Percentiles rank a stretch among this genome's conserved stretches.
phyloP scores from a whole-genome alignment of 2,797 vertebrate genomes.

The Protosalanx chinensis region DNA sequence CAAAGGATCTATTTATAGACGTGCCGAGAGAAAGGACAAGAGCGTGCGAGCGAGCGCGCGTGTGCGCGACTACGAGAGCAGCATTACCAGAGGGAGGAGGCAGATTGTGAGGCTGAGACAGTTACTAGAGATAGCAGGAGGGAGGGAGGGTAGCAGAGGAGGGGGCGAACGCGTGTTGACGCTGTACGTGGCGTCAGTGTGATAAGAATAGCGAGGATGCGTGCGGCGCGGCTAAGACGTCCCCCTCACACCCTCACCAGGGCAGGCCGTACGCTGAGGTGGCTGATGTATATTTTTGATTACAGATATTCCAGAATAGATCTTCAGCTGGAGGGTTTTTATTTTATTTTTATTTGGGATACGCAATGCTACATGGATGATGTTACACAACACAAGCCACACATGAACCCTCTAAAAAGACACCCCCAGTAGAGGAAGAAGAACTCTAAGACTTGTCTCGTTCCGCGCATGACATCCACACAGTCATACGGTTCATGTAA shows the following conservation, averaged over 20 bases:
- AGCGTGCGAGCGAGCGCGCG: constrained; percentile 34
- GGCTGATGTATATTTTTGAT: neutral
- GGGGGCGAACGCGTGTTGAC: constrained; percentile 76
- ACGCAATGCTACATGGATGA: neutral
- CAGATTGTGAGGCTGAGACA: constrained; percentile 67
- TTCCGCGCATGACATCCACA: no score
- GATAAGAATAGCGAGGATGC: constrained; percentile 82
- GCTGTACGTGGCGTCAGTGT: constrained; percentile 78
- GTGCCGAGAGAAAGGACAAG: constrained; percentile 64
- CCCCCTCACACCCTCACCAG: constrained; percentile 70
- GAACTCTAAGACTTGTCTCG: no score
- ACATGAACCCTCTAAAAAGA: no score
- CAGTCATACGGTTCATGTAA: no score
- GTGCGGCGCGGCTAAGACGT: constrained; percentile 76
- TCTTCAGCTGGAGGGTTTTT: neutral
- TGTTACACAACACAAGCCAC: no score
- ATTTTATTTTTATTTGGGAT: neutral
- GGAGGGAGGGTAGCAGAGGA: constrained; percentile 68
- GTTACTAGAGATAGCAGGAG: constrained; percentile 62
- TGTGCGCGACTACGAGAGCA: constrained; percentile 20
- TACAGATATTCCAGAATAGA: neutral
- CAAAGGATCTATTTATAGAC: constrained; percentile 71
- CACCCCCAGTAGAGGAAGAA: no score
- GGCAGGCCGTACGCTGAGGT: constrained; percentile 44
- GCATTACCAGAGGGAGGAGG: constrained; percentile 57